phyloP scores from a whole-genome alignment of 2,113 vertebrate species.

The Nothobranchius kuhntae region DNA sequence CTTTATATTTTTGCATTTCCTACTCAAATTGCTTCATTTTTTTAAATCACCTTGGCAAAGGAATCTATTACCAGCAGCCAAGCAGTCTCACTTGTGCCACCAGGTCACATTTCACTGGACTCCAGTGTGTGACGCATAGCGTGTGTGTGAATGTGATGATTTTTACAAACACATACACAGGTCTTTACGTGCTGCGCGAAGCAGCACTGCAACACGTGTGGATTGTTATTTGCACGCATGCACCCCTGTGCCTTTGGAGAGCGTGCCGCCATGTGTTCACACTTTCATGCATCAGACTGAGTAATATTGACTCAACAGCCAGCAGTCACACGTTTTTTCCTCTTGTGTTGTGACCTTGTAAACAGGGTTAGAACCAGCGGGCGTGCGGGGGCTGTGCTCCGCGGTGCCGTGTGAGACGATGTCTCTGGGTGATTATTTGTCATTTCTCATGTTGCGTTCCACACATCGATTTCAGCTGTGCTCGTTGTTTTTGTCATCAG shows the following conservation, averaged over 20 bases:
- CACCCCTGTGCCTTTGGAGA: constrained; percentile 38
- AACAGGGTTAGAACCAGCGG: constrained; percentile 45
- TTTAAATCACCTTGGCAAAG: constrained; percentile 4
- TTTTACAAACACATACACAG: neutral
- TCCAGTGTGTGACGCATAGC: neutral
- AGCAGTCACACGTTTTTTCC: constrained; percentile 61
- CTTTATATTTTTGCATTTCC: constrained; percentile 15
- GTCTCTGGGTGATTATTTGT: constrained; percentile 53
- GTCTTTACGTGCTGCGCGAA: neutral
- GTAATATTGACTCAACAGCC: constrained; percentile 65
- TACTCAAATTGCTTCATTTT: constrained; percentile 15
- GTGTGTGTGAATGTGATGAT: constrained; percentile 10
- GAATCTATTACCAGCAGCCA: constrained; percentile 11
- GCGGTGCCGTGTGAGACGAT: constrained; percentile 17
- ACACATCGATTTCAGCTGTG: constrained; percentile 19
- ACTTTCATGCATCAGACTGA: constrained; percentile 53
- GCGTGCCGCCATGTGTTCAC: constrained; percentile 36
- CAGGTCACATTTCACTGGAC: neutral
- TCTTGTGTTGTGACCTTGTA: constrained; percentile 62
- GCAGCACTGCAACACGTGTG: constrained; percentile 11
- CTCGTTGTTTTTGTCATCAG: constrained; percentile 6
- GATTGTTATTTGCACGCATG: constrained; percentile 26
- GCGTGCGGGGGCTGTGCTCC: constrained; percentile 28
- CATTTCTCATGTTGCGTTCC: constrained; percentile 35
- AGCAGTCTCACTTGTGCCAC: constrained; percentile 21